Conservation (phyloP, 2,888 invertebrate species). For the Drosophila mulleri region DNA sequence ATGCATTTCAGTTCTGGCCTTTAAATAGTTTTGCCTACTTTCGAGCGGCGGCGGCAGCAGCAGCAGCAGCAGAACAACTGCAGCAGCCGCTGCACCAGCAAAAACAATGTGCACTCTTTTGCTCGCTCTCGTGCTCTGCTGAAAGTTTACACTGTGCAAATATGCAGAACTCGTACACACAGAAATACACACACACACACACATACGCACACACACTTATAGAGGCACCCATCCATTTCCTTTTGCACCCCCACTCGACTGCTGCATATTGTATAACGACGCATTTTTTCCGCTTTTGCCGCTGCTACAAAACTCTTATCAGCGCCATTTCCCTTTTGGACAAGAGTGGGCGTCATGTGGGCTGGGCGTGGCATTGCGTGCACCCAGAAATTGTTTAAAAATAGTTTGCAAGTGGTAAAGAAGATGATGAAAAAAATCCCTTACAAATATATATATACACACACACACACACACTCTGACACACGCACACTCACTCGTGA, state of each 20-base stretch:
- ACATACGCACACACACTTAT: constrained; percentile 23
- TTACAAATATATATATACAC: constrained; percentile 18
- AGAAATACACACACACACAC: constrained; percentile 13
- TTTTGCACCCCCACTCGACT: constrained; percentile 41
- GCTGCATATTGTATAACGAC: constrained; percentile 65
- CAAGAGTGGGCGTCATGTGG: constrained; percentile 43
- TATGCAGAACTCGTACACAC: constrained; percentile 45
- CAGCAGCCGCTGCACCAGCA: constrained; percentile 23
- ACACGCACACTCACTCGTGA: constrained; percentile 25
- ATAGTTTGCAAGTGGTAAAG: constrained; percentile 62
- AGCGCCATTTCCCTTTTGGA: constrained; percentile 70
- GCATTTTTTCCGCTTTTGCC: constrained; percentile 51
- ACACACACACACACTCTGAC: constrained; percentile 9
- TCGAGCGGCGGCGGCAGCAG: constrained; percentile 14
- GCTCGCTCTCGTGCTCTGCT: constrained; percentile 14
- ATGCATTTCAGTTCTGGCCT: constrained; percentile 56
- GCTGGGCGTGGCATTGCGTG: constrained; percentile 36
- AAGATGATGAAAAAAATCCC: constrained; percentile 55
- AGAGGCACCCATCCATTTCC: constrained; percentile 47
- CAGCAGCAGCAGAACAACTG: constrained; percentile 10
- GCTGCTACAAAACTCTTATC: constrained; percentile 66
- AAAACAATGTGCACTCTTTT: constrained; percentile 48
- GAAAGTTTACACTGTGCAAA: constrained; percentile 64
- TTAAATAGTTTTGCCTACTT: constrained; percentile 70
- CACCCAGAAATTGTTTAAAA: constrained; percentile 70